A percentile compares a stretch with the other conserved stretches of the same genome.
phyloP scores from a whole-genome alignment of 1,140 invertebrate genomes.

The Paracyclopina nana region DNA sequence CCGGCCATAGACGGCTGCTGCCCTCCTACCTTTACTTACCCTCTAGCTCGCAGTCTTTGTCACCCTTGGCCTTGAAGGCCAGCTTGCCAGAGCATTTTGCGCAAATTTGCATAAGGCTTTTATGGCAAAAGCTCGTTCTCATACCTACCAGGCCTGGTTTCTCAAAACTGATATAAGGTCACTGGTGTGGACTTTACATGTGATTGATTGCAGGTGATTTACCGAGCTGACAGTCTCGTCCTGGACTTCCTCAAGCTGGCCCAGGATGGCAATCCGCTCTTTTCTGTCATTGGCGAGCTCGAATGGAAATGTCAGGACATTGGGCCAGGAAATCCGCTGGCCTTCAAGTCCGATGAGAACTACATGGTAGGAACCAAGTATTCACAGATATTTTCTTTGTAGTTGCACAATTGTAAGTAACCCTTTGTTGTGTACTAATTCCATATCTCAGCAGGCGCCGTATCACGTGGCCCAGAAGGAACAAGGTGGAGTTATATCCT shows the following conservation, averaged over 20 bases:
- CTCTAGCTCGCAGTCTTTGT: too few relatives aligned
- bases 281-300: slow-evolving; percentile 64
- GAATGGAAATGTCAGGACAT: slow-evolving; percentile 73
- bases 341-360: slow-evolving; percentile 37
- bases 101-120: too few relatives aligned
- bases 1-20: too few relatives aligned
- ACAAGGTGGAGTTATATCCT: slow-evolving; percentile 11
- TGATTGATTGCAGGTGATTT: slow-evolving; percentile 49
- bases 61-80: too few relatives aligned
- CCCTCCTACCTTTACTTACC: too few relatives aligned
- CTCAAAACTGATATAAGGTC: too few relatives aligned
- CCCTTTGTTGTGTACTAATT: not conserved
- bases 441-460: not conserved
- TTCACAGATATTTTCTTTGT: not conserved
- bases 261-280: slow-evolving; percentile 55
- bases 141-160: too few relatives aligned
- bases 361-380: not conserved
- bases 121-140: too few relatives aligned
- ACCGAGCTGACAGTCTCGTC: slow-evolving; percentile 62
- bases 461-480: not conserved
- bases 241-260: slow-evolving; percentile 75
- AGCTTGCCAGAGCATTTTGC: too few relatives aligned
- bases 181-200: slow-evolving; percentile 2
- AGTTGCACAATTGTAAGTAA: not conserved
- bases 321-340: slow-evolving; percentile 62